Evolutionary conservation across 2,888 invertebrate genomes (phyloP), one percentile per base, ranked within the genome.

Genomic region (Bembecia ichneumoniformis): DNA sequence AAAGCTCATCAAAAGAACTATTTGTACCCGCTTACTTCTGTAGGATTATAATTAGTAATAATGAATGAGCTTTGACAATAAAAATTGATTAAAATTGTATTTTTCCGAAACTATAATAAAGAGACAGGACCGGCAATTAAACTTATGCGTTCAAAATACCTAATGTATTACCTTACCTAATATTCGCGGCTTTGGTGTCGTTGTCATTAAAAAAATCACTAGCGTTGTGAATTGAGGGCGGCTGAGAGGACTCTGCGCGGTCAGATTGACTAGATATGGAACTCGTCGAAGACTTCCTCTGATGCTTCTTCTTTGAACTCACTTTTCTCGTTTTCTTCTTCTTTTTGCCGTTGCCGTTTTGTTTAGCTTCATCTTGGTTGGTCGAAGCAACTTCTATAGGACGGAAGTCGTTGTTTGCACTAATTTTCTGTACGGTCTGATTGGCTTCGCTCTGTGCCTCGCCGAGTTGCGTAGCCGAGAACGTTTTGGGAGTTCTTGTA

Each of bases 121-220:
- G 20, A 20, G 3, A 4, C 20, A 28, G 28, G 28, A 28, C 9
- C 28, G 9, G 28, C 28, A 7, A 28, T 28, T 20, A 28, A 7
- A 28, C 5, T 5, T 20, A 7, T 28, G 9, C 9, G 28, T 28
- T 28, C 28, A 28, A 28, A 2, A 28, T 9, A 28, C 9, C 1
- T 28, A 28, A 28, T 28, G 28, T 28, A 5, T 7, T 44, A 11
- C 44, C 88, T 71, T 69, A 91, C 88, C 91, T 92, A 46, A 89
- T 81, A 5, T 77, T 71, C 14, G 89, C 79, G 1, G 90, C 90
- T n/a, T 93, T 93, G 47, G 95, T 87, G 86, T 98, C 97, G 0
- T 95, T 94, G 71, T 98, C 98, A 71, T 97, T 97, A 82, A 95
- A 97, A 87, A 97, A 97, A 72, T 96, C 87, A 3, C 71, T 63